A percentile compares a stretch with the other conserved stretches of the same genome.
Evolutionary conservation across 2,797 vertebrate species (phyloP).

Genomic region (Syngnathus acus): DNA sequence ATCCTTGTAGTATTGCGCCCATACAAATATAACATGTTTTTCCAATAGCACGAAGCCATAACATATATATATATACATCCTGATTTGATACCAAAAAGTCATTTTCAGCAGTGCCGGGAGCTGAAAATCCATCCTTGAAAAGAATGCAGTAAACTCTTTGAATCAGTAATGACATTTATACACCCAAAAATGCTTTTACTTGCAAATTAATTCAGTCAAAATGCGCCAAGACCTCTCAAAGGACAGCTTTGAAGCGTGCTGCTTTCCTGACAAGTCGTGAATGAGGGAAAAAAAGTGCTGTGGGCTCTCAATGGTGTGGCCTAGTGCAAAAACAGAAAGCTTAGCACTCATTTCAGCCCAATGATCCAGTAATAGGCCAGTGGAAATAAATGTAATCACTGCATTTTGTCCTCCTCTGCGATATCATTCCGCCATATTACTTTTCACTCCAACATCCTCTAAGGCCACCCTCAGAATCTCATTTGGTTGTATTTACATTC

Average conservation of each 20-base stretch:
- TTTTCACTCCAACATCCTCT: constrained; percentile 50
- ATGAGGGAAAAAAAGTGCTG: constrained; percentile 40
- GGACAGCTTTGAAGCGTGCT: constrained; percentile 30
- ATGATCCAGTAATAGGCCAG: constrained; percentile 57
- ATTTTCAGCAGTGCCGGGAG: constrained; percentile 37
- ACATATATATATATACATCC: background rate
- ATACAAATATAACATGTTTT: no score
- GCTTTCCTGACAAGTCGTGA: constrained; percentile 56
- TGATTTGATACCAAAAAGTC: constrained; percentile 14
- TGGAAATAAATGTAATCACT: constrained; percentile 74
- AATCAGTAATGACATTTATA: constrained; percentile 28
- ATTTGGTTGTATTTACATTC: constrained; percentile 67
- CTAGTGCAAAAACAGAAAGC: constrained; percentile 50
- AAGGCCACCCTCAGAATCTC: constrained; percentile 62
- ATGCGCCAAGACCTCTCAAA: constrained; percentile 45
- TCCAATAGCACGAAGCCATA: no score
- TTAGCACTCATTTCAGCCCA: constrained; percentile 52
- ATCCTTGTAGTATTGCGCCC: no score
- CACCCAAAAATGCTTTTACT: constrained; percentile 25
- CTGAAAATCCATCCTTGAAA: constrained; percentile 20
- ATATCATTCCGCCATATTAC: constrained; percentile 66
- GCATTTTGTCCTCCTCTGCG: constrained; percentile 67
- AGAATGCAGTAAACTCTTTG: constrained; percentile 30
- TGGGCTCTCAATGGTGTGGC: constrained; percentile 39
- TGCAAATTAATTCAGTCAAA: constrained; percentile 46